Evolutionary conservation across 2,888 invertebrate genomes (phyloP), one percentile per base, ranked within the genome.

Genomic region (Thalpophila matura): DNA sequence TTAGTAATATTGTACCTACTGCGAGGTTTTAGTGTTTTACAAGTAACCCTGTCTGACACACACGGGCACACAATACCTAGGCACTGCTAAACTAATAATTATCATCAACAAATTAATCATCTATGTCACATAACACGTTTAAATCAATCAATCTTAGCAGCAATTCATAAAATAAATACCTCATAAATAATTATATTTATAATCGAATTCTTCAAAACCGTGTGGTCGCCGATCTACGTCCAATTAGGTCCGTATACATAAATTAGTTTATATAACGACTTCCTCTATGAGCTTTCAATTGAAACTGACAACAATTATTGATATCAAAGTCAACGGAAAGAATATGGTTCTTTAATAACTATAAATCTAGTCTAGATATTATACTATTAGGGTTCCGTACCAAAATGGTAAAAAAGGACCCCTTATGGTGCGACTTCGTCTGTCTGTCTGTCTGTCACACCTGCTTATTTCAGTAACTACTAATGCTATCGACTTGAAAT

Each of bases 221-320:
- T 9, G 20, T 35, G 27, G 3, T 29, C 6, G n/a, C 63, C 31
- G 55, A 55, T 38, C 24, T 27, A 18, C 16, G 6, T 35, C 4
- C 20, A 47, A 47, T 47, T 22, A 57, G 12, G 2, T 57, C 35
- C 47, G 47, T 35, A 31, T 37, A 37, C 29, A 64, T 67, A 49
- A 57, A 67, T 63, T 43, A 35, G 29, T 47, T n/a, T 1, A 3
- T 37, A n/a, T 14, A 22, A 33, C n/a, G n/a, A 37, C 67, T 67
- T 64, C 58, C 57, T 67, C n/a, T n/a, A n/a, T n/a, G n/a, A n/a
- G n/a, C n/a, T n/a, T n/a, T n/a, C n/a, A n/a, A n/a, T n/a, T 49
- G 4, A 54, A 33, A 20, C 27, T 9, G 9, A 18, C 18, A 31
- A n/a, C n/a, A 43, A 57, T 37, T 35, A 67, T 18, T 35, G 10